These are phyloP conservation scores for Cisticola juncidis DNA, from an alignment of 2,113 vertebrate genomes.

Conservation along the genomic window DNA sequence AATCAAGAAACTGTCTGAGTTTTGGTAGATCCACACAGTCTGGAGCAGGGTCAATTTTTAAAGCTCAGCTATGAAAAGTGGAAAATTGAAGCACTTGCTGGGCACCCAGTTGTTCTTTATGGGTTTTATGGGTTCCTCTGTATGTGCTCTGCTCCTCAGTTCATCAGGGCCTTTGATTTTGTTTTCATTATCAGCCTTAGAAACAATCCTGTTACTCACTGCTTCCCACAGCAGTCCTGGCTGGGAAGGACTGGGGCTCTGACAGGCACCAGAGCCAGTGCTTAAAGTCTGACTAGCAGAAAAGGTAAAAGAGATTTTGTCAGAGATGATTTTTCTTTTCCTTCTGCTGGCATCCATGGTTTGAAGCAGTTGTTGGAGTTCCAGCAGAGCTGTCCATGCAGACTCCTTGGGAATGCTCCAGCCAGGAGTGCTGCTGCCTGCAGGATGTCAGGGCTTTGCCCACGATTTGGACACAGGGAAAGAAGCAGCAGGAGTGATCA, in stretches of 20 bases:
- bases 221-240: neutral
- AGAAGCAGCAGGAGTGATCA: neutral
- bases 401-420: neutral
- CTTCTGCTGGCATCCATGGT: neutral
- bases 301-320: neutral
- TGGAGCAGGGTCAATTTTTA: neutral
- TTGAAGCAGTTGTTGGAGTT: neutral
- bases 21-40: neutral
- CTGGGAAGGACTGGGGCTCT: neutral
- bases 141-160: neutral
- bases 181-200: neutral
- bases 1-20: neutral
- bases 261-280: neutral
- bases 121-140: neutral
- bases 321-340: neutral
- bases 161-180: neutral
- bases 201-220: neutral
- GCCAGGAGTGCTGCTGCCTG: neutral
- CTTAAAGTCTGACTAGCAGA: neutral
- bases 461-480: neutral
- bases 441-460: neutral
- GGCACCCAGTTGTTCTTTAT: rapidly evolving
- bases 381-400: neutral
- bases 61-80: neutral
- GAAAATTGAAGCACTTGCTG: neutral